phyloP scores from a whole-genome alignment of 2,797 vertebrate genomes.

The Phaenicophaeus curvirostris region DNA sequence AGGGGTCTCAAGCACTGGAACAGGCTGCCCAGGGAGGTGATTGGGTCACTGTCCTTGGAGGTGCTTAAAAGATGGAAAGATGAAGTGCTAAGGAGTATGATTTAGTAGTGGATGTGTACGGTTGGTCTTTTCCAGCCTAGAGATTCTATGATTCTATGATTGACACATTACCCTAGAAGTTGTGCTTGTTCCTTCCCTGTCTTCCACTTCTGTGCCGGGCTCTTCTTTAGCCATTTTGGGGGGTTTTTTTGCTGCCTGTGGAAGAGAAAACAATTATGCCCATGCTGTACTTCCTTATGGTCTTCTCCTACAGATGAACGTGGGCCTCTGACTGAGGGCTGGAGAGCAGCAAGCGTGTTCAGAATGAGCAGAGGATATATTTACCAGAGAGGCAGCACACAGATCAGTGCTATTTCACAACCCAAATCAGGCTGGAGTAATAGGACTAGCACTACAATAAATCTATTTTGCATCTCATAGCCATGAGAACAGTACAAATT shows the following conservation, averaged over 20 bases:
- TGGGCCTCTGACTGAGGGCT: neutral
- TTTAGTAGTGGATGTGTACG: no score
- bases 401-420: neutral
- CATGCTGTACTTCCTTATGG: fast-evolving
- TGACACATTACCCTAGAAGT: neutral
- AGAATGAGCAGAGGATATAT: neutral
- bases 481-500: neutral
- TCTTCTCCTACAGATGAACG: fast-evolving
- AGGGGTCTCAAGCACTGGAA: no score
- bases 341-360: fast-evolving
- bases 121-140: no score
- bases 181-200: fast-evolving
- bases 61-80: no score
- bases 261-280: neutral
- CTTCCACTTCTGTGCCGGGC: fast-evolving
- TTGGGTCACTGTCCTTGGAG: no score
- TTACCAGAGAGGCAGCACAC: neutral
- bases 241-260: neutral
- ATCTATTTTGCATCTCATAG: neutral
- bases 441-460: neutral
- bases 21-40: no score
- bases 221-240: neutral
- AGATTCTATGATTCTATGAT: no score
- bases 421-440: neutral
- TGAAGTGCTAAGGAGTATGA: no score